A percentile compares a stretch with the other conserved stretches of the same genome.
These are phyloP conservation scores for Proteles cristata DNA, from an alignment of 2,113 vertebrate species.

Conservation along the genomic window DNA sequence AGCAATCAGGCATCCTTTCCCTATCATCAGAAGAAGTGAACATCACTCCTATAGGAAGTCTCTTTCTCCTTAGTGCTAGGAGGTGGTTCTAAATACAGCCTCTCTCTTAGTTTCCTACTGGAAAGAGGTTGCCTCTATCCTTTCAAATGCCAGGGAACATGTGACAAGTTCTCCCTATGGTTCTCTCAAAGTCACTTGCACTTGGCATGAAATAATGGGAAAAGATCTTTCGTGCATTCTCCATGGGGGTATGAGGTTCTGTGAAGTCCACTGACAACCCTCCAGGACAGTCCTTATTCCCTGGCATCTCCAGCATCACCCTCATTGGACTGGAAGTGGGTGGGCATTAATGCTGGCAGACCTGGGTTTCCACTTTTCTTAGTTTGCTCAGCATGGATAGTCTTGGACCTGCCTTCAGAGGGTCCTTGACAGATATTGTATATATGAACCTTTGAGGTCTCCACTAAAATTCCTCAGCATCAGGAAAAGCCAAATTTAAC, in stretches of 20 bases:
- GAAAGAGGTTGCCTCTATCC: not conserved
- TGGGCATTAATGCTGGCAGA: not conserved
- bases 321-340: not conserved
- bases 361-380: not conserved
- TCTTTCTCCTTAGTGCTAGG: not conserved
- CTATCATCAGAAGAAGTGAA: not conserved
- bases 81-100: not conserved
- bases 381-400: not conserved
- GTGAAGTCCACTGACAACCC: not conserved
- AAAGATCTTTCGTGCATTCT: not conserved
- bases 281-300: not conserved
- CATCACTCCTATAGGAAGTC: not conserved
- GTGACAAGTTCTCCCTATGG: not conserved
- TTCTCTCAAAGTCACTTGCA: not conserved
- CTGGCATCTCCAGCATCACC: not conserved
- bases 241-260: not conserved
- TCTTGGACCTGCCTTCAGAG: too few relatives aligned
- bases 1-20: not conserved
- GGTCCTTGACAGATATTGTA: not conserved
- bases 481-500: not conserved
- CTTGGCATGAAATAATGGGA: not conserved
- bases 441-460: not conserved
- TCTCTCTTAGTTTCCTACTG: not conserved
- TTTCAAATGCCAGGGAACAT: not conserved
- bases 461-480: not conserved